Conservation (phyloP, 2,113 vertebrate genomes). For the Coturnix japonica region DNA sequence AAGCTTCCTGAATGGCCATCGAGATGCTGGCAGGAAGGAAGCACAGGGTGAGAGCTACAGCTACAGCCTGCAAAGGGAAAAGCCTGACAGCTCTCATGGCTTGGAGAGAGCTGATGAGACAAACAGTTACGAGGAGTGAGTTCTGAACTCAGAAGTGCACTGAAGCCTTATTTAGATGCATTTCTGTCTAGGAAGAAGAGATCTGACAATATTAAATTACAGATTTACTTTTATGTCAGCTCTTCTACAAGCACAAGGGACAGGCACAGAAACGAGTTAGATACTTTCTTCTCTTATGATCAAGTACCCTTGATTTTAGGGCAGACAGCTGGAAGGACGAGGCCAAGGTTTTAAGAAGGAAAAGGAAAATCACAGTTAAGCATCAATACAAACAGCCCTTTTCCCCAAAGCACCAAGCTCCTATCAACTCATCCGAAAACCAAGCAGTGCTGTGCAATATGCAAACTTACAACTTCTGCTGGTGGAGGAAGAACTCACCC, state of each 20-base stretch:
- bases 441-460: neutral
- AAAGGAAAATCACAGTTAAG: neutral
- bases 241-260: neutral
- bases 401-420: neutral
- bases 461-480: neutral
- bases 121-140: neutral
- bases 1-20: neutral
- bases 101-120: neutral
- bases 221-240: slow-evolving; percentile 12
- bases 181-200: slow-evolving; percentile 8
- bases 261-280: neutral
- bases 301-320: neutral
- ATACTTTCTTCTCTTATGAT: neutral
- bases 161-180: slow-evolving; percentile 29
- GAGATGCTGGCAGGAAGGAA: neutral
- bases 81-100: neutral
- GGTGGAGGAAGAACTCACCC: neutral
- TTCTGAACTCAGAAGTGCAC: neutral
- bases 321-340: neutral
- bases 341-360: neutral
- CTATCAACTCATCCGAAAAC: neutral
- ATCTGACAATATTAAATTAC: neutral
- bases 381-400: neutral
- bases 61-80: neutral
- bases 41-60: neutral